phyloP scores from a whole-genome alignment of 2,113 vertebrate species.

The Thunnus maccoyii region DNA sequence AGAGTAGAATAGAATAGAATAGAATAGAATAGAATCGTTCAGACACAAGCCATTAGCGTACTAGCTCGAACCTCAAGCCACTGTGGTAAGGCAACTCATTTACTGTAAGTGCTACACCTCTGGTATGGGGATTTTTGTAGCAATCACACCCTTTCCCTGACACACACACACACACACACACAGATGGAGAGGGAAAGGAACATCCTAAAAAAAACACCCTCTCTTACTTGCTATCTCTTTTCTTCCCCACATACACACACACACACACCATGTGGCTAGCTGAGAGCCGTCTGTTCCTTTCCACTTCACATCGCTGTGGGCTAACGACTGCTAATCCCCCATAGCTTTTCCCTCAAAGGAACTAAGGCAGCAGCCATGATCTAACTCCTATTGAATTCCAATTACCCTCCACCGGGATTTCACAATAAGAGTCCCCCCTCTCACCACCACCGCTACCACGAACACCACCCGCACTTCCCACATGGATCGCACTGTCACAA shows the following conservation, averaged over 20 bases:
- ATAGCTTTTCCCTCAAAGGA: conserved; percentile 82
- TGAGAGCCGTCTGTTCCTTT: conserved; percentile 84
- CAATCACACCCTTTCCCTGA: conserved; percentile 3
- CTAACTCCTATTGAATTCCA: conserved; percentile 86
- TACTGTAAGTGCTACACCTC: conserved; percentile 38
- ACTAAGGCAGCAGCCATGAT: conserved; percentile 81
- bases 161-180: conserved; percentile 34
- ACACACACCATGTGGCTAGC: conserved; percentile 78
- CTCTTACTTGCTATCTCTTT: conserved; percentile 44
- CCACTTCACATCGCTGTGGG: conserved; percentile 81
- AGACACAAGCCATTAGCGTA: conserved; percentile 18
- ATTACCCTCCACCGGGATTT: conserved; percentile 81
- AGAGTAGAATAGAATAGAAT: conserved; percentile 12
- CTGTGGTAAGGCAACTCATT: conserved; percentile 37
- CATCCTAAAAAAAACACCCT: conserved; percentile 35
- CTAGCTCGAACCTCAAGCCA: conserved; percentile 26
- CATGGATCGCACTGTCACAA: conserved; percentile 42
- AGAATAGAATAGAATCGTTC: conserved; percentile 4
- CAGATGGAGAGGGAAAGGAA: conserved; percentile 8
- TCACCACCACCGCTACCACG: conserved; percentile 31
- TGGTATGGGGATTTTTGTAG: conserved; percentile 31
- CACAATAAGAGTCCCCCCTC: conserved; percentile 71
- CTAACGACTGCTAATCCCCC: conserved; percentile 81
- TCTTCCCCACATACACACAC: conserved; percentile 37
- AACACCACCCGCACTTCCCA: conserved; percentile 48